phyloP scores from a whole-genome alignment of 2,888 invertebrate genomes.

The Himalopsyche tibetana region DNA sequence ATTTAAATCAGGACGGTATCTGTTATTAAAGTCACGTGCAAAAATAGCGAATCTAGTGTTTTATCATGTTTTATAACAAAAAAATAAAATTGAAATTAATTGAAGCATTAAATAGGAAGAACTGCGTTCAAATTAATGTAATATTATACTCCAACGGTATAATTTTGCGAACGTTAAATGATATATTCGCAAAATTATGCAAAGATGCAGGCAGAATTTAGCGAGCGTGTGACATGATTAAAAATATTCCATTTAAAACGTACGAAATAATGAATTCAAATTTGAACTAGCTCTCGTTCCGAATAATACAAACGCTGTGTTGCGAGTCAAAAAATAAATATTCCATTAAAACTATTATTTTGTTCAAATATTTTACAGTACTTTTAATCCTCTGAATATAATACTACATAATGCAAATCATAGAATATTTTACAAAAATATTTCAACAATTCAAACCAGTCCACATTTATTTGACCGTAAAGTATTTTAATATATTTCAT shows the following conservation, averaged over 20 bases:
- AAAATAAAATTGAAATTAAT: too few relatives aligned
- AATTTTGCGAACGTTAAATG: conserved; percentile 21
- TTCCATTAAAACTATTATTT: background rate
- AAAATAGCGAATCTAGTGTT: too few relatives aligned
- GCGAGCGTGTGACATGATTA: conserved; percentile 62
- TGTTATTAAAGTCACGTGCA: too few relatives aligned
- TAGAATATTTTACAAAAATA: background rate
- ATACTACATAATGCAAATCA: background rate
- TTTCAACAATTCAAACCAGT: too few relatives aligned
- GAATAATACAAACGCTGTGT: conserved; percentile 23
- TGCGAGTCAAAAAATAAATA: background rate
- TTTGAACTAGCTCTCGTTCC: conserved; percentile 39
- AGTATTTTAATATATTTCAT: too few relatives aligned
- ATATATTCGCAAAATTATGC: conserved; percentile 61
- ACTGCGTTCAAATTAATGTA: too few relatives aligned
- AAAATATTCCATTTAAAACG: conserved; percentile 62
- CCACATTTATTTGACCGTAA: too few relatives aligned
- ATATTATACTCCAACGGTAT: too few relatives aligned
- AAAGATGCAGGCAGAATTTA: conserved; percentile 60
- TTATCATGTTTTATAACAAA: too few relatives aligned
- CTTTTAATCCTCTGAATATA: background rate
- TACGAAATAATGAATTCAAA: conserved; percentile 57
- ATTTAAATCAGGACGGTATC: too few relatives aligned
- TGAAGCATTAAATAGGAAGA: too few relatives aligned
- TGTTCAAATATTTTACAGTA: background rate